Evolutionary conservation across 37 sponge, comb jelly and placozoan genomes (phyloP), one percentile per base, ranked within the genome.

Genomic region (Axinella damicornis): DNA sequence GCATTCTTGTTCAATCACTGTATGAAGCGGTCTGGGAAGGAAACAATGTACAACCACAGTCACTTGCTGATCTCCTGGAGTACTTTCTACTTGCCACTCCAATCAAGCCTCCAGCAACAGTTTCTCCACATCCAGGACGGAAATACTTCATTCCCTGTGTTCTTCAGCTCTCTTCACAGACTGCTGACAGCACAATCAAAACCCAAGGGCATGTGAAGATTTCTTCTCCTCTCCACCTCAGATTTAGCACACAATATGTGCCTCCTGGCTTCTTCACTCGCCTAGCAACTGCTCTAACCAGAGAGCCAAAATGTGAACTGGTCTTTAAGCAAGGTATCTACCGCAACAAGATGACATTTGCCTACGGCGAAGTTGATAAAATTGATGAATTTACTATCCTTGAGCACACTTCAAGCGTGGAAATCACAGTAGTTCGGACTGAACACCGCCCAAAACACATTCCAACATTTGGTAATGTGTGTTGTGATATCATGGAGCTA

Each of bases 231-330:
- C 53, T 89, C 25, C 74, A 72, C 30, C 21, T 89, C 15, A 6
- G 28, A 19, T 89, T 89, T 65, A 74, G 32, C 18, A 65, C 57
- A 5, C 27, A n/a, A 0, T 78, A 76, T 64, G 79, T 89, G 6
- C 90, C 90, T 28, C 90, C 84, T 53, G 84, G 88, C n/a, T 88
- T 58, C 62, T 81, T 88, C 57, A 81, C 41, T 67, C 82, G 88
- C 25, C 53, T 88, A 9, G 88, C 73, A 20, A 62, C 76, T 36
- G 0, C 76, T 28, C 61, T 88, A 5, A 40, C 82, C 16, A 79
- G 41, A 18, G 25, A 57, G 13, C 1, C 1, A 5, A 33, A 32
- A 1, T 69, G 16, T 27, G 0, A 38, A 22, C 22, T 82, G 12
- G n/a, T 27, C 22, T 88, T 88, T 38, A 36, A 67, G 2, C 52